Evolutionary conservation across 2,888 invertebrate species (phyloP), one percentile per base, ranked within the genome.

Genomic region (Tetragnatha montana): DNA sequence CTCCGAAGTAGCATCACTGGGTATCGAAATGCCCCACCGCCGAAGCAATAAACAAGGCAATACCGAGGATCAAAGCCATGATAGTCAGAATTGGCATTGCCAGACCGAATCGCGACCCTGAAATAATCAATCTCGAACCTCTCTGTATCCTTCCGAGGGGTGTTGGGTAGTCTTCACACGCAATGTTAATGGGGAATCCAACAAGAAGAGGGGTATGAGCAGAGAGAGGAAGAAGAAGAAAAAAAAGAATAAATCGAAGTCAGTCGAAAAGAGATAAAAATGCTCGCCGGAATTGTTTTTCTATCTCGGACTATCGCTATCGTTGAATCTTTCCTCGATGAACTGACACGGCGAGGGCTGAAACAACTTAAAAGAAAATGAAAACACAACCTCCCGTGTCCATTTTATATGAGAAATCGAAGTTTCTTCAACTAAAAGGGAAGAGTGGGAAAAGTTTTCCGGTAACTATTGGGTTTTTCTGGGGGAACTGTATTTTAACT

Each of bases 371-470:
- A 35, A 73, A 68, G 73, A 35, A 74, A 60, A 74, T 60, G 74
- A 82, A 82, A 82, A 73, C 51, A 51, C 73, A 82, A 60, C 35
- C 74, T 73, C 50, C 60, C 35, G 35, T 82, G 82, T 82, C 82
- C 82, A 82, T 74, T 82, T 60, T 82, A 73, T 60, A 74, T 82
- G 82, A 82, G 82, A 82, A 82, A 82, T 82, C 82, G 82, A 82
- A 82, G 10, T 74, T 82, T 81, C 81, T 22, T 68, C 74, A 68
- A 35, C 51, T 75, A 19, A 81, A 81, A 47, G 69, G 35, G 47
- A 81, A n/a, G 50, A 14, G 4, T 12, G 47, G 71, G 49, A 81
- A 81, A 70, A 81, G 81, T 81, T 81, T 81, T 60, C 60, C 71
- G 19, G 81, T 81, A 81, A 81, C 81, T 81, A 71, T 81, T 71